Conservation (phyloP, 92 coral and sea anemone genomes). For the Meandrina meandrites region DNA sequence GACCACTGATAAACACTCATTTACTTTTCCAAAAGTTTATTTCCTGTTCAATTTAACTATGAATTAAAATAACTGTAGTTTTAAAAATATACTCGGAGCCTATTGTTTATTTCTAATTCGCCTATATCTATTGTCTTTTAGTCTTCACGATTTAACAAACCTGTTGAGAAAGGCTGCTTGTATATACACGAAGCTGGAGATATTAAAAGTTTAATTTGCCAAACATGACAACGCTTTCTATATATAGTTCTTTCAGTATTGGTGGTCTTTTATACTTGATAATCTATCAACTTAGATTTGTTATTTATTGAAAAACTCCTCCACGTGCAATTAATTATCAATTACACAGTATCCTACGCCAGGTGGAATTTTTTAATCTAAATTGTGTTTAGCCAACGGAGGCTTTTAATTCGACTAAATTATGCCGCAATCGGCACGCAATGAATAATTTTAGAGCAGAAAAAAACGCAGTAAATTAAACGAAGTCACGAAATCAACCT, state of each 20-base stretch:
- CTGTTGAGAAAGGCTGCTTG: too few relatives aligned
- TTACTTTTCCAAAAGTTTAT: neutral
- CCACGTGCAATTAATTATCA: neutral
- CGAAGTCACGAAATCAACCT: neutral
- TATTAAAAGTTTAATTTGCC: neutral
- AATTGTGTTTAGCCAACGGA: neutral
- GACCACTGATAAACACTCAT: too few relatives aligned
- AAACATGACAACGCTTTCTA: neutral
- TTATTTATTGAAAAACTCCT: neutral
- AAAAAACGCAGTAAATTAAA: too few relatives aligned
- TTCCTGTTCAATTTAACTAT: neutral
- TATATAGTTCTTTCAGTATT: neutral
- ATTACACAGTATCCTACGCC: neutral
- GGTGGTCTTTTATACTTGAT: neutral
- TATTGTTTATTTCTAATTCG: neutral
- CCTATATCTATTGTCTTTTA: neutral
- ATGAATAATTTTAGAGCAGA: neutral
- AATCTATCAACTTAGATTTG: neutral
- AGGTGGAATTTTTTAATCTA: neutral
- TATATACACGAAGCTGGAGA: neutral
- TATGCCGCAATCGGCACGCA: neutral
- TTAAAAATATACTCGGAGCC: neutral
- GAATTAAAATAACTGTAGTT: neutral
- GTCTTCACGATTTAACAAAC: neutral
- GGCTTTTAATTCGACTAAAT: too few relatives aligned